phyloP scores from a whole-genome alignment of 1,140 invertebrate genomes.

The Drosophila nigromelanica region DNA sequence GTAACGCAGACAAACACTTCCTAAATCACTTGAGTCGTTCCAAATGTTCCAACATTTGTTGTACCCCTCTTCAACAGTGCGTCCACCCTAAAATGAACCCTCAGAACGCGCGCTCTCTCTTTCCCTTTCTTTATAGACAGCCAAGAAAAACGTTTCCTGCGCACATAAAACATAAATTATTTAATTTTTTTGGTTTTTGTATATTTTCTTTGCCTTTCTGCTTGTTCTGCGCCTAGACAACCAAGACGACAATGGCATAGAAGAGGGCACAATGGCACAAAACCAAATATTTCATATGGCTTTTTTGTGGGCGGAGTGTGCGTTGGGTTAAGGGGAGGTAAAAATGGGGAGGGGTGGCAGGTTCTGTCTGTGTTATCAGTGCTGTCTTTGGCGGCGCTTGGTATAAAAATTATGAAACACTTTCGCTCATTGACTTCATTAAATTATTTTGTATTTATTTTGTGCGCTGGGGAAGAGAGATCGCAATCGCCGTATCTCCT shows the following conservation, averaged over 20 bases:
- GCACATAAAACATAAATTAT: constrained; percentile 82
- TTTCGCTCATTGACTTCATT: constrained; percentile 73
- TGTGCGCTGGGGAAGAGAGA: constrained; percentile 4
- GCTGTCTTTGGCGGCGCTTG: constrained; percentile 64
- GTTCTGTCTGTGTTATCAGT: constrained; percentile 50
- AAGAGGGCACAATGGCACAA: background rate
- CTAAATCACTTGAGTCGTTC: constrained; percentile 79
- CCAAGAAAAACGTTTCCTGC: constrained; percentile 69
- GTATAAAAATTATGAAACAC: constrained; percentile 79
- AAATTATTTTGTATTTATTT: constrained; percentile 71
- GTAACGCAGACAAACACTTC: constrained; percentile 83
- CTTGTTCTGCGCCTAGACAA: constrained; percentile 29
- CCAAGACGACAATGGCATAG: constrained; percentile 4
- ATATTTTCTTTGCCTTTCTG: constrained; percentile 1
- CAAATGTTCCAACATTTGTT: constrained; percentile 6
- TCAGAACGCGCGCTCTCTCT: no score
- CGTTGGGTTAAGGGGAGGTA: background rate
- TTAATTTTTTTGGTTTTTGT: constrained; percentile 58
- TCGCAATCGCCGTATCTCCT: constrained; percentile 13
- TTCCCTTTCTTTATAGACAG: constrained; percentile 25
- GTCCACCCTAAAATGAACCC: background rate
- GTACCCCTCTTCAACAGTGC: background rate
- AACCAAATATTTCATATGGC: constrained; percentile 44
- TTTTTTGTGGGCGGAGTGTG: background rate
- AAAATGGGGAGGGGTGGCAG: background rate